Base-by-base conservation (phyloP, 2,888 invertebrate species). In the Sarcophaga carnaria region DNA sequence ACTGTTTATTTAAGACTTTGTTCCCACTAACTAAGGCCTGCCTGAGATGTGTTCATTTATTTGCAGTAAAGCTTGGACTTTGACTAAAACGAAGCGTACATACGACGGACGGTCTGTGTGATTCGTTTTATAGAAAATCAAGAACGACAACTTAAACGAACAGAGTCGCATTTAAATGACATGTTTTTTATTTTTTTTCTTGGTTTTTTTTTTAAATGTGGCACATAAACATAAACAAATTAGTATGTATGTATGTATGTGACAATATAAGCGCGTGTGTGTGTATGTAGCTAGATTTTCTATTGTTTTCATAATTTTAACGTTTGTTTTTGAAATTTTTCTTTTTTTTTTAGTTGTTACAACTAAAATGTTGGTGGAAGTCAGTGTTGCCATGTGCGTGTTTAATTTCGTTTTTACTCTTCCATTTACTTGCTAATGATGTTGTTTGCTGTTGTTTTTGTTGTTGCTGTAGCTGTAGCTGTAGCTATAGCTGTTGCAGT, bases 351-450 rank as follows among this genome's bases (percentile, higher is more conserved):
- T 71, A 45, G 63, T 80, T 60, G 17, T 74, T 37, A 2, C 25
- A 71, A 20, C 64, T 67, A 49, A 72, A 77, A 83, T 83, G 80
- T 77, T 78, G 10, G 81, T 77, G 69, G 72, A 81, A 81, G 74
- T 77, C 74, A 75, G 76, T 84, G 64, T 76, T 80, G 25, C 72
- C n/a, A 79, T 27, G 74, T 78, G 82, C 85, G 85, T 82, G 78
- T 79, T 83, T 74, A 80, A 22, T 71, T 80, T 54, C 54, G 54
- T 54, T 75, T 67, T 49, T 45, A 14, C 3, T n/a, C 69, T 45
- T 54, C 37, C 60, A 8, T 11, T 66, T 54, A 11, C 20, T n/a
- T 75, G n/a, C 54, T 54, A 54, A 54, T 54, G 54, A 54, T 54
- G 17, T 54, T 67, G 8, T 59, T 71, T 22, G 22, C 22, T 45